Conservation (phyloP, 2,888 invertebrate species). For the Escarpia spicata region DNA sequence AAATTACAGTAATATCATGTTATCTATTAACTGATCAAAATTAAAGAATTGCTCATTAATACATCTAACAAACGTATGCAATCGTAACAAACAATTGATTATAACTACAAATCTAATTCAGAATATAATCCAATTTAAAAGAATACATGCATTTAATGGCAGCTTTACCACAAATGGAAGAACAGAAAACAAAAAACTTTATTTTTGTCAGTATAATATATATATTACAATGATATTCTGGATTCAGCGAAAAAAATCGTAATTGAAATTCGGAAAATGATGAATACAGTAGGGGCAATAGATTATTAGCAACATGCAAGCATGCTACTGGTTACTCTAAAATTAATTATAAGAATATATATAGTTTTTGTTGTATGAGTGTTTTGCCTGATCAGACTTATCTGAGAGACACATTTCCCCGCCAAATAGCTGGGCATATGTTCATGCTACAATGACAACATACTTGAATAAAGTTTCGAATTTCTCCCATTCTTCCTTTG, state of each 20-base stretch:
- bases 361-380: neutral
- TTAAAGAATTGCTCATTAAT: neutral
- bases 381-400: neutral
- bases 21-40: conserved; percentile 7
- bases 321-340: neutral
- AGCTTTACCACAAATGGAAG: neutral
- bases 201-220: neutral
- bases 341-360: neutral
- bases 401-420: neutral
- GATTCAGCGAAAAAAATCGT: neutral
- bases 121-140: neutral
- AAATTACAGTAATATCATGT: neutral
- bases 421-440: neutral
- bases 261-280: neutral
- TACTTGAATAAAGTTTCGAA: conserved; percentile 52
- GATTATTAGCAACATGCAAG: neutral
- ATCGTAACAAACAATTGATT: neutral
- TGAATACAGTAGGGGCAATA: neutral
- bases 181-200: neutral
- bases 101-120: neutral
- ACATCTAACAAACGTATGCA: too few relatives aligned
- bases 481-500: conserved; percentile 55
- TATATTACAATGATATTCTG: neutral
- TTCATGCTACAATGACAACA: neutral
- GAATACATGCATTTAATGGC: neutral